Percentiles rank a stretch among this genome's conserved stretches.
These are phyloP conservation scores for Rhynchomys soricoides DNA, from an alignment of 2,113 vertebrate genomes.

Conservation along the genomic window DNA sequence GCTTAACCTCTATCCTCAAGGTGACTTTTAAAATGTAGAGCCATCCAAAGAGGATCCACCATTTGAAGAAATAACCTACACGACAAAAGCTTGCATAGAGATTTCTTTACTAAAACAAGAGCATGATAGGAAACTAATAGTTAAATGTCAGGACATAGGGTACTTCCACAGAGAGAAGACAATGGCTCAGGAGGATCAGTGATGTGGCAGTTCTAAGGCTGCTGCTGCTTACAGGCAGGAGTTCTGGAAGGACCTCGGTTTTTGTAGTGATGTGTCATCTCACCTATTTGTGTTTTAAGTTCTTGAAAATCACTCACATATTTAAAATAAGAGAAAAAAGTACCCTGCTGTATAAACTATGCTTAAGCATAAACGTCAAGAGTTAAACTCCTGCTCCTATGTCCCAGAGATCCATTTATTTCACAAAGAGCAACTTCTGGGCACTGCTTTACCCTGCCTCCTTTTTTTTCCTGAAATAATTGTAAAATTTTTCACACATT, in stretches of 20 bases:
- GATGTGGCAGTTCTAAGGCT: not conserved
- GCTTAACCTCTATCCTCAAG: not conserved
- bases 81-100: not conserved
- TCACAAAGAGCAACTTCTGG: not conserved
- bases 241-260: not conserved
- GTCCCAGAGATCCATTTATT: constrained; percentile 16
- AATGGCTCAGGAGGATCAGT: not conserved
- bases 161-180: not conserved
- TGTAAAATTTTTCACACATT: not conserved
- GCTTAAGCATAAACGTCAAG: not conserved
- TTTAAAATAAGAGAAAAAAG: constrained; percentile 10
- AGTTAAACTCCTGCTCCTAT: not conserved
- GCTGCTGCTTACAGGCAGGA: not conserved
- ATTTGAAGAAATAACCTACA: not conserved
- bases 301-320: not conserved
- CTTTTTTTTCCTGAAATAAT: not conserved
- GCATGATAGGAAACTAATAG: not conserved
- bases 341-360: not conserved
- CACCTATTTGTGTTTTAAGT: not conserved
- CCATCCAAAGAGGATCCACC: not conserved
- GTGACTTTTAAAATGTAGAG: not conserved
- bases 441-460: not conserved
- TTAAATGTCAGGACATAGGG: not conserved
- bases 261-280: not conserved
- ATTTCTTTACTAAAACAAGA: not conserved